These are phyloP conservation scores for Anguilla japonica DNA, from an alignment of 2,113 vertebrate genomes.

Conservation along the genomic window DNA sequence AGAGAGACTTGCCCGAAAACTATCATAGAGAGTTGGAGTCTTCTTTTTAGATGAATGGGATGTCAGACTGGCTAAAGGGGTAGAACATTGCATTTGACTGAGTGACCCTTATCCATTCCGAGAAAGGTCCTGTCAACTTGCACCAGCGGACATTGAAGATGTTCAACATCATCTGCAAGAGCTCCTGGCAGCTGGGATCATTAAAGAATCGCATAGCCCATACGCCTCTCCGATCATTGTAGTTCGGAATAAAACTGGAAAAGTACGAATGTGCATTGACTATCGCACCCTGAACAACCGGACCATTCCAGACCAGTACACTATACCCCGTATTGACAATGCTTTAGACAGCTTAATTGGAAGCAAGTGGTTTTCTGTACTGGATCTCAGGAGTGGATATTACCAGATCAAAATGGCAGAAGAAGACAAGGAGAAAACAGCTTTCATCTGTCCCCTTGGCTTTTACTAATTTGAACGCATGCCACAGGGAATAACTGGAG, in stretches of 20 bases:
- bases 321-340: background rate
- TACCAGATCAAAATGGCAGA: slow-evolving; percentile 25
- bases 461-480: slow-evolving; percentile 1
- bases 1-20: slow-evolving; percentile 18
- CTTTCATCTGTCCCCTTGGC: slow-evolving; percentile 2
- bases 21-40: slow-evolving; percentile 4
- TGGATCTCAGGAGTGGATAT: slow-evolving; percentile 16
- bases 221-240: slow-evolving; percentile 2
- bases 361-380: slow-evolving; percentile 25
- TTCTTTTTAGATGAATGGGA: slow-evolving; percentile 41
- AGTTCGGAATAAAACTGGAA: background rate
- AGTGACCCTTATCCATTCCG: background rate
- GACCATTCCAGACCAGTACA: background rate
- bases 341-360: background rate
- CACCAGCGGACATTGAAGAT: slow-evolving; percentile 12
- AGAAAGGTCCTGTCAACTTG: background rate
- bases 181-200: background rate
- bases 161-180: background rate
- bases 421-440: slow-evolving; percentile 20
- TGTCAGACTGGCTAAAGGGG: slow-evolving; percentile 27
- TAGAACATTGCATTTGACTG: slow-evolving; percentile 23
- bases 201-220: slow-evolving; percentile 11
- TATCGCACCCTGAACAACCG: background rate
- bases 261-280: background rate
- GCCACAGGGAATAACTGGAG: slow-evolving; percentile 1